Evolutionary conservation across 1,140 invertebrate species (phyloP).

Genomic region (Hypsibius dujardini): DNA sequence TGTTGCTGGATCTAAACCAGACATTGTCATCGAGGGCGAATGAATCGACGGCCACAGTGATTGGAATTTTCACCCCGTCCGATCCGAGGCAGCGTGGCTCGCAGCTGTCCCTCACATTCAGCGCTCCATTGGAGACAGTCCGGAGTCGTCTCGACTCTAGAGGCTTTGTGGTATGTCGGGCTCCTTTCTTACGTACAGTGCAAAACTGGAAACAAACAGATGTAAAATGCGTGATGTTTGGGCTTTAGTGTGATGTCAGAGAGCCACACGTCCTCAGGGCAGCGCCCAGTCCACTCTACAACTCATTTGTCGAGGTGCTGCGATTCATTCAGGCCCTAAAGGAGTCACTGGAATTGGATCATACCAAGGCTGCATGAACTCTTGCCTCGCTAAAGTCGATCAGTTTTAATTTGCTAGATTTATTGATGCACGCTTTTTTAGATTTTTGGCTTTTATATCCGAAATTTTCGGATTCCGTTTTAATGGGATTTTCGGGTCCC

Average conservation of each 20-base stretch:
- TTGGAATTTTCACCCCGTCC: conserved; percentile 39
- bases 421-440: too few relatives aligned
- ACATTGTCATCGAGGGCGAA: too few relatives aligned
- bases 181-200: too few relatives aligned
- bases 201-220: too few relatives aligned
- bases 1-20: conserved; percentile 22
- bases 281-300: conserved; percentile 40
- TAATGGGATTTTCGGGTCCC: too few relatives aligned
- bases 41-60: conserved; percentile 14
- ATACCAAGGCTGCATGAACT: too few relatives aligned
- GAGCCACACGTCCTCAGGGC: conserved; percentile 39
- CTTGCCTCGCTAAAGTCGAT: too few relatives aligned
- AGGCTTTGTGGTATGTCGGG: conserved; percentile 38
- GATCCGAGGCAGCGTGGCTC: conserved; percentile 38
- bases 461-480: too few relatives aligned
- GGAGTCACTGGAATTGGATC: conserved; percentile 18
- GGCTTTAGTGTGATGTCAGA: conserved; percentile 38
- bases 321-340: conserved; percentile 30
- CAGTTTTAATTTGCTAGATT: too few relatives aligned
- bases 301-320: conserved; percentile 39
- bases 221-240: too few relatives aligned
- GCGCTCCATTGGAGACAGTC: conserved; percentile 32
- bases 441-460: too few relatives aligned
- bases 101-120: conserved; percentile 39
- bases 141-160: conserved; percentile 36